Base-by-base conservation (phyloP, 2,797 vertebrate species). In the Tachyglossus aculeatus region DNA sequence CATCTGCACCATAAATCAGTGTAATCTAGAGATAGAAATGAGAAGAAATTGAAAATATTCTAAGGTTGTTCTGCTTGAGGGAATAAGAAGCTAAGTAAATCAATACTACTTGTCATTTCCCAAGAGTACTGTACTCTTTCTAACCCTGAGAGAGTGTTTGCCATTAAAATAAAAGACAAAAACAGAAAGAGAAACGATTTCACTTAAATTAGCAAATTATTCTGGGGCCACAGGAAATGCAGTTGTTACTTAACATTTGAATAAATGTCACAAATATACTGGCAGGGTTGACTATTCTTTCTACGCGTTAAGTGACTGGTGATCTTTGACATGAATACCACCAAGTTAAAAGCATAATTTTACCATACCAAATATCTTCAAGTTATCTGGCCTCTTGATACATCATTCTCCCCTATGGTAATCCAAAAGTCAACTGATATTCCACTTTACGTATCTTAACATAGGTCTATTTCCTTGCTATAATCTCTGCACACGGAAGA, bases 71-170 rank as follows among this genome's bases (percentile, higher is more conserved):
- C 82, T 72, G 56, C 78, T 86, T 82, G 81, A 90, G 66, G 66
- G 74, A 76, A 47, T 84, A 63, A 86, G 77, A 70, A 86, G n/a
- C 67, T 80, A 74, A 57, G 74, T 58, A 73, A 90, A 91, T 89
- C 88, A 80, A 63, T 88, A 86, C 50, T 60, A 78, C 64, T 69
- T 89, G 81, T 88, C 74, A 83, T 79, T 86, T 86, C 74, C 69
- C 72, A 78, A 70, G 56, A 77, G 56, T 38, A 43, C 54, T 67
- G n/a, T 72, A 78, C 62, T 78, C 7, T 3, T 40, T 21, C 48
- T 72, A 37, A 71, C 22, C 64, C 70, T 75, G 44, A 53, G 37
- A 63, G 24, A 71, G 59, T 76, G 75, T 66, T 78, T 77, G 72
- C 64, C 78, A 74, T 69, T 81, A 82, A 80, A 80, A 77, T 47